These are phyloP conservation scores for Phasianus colchicus DNA, from an alignment of 2,113 vertebrate genomes.

Conservation along the genomic window DNA sequence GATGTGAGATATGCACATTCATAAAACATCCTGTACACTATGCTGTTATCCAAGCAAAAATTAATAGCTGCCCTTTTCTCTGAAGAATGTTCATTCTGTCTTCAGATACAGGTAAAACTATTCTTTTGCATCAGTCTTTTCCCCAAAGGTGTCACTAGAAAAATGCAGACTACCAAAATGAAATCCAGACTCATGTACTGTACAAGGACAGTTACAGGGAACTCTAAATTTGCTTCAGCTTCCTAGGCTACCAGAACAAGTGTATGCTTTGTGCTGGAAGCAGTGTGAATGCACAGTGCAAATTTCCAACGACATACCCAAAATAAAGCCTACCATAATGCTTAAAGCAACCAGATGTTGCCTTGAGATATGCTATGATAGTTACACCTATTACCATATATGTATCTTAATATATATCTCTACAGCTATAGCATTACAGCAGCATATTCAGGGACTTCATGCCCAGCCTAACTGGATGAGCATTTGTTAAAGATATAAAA, in stretches of 20 bases:
- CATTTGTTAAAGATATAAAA: background rate
- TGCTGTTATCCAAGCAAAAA: background rate
- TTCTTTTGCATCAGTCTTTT: background rate
- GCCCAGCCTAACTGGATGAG: background rate
- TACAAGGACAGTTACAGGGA: background rate
- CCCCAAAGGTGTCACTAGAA: background rate
- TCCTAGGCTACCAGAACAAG: background rate
- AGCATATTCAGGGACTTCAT: background rate
- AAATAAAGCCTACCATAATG: background rate
- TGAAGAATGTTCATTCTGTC: background rate
- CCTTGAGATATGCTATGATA: background rate
- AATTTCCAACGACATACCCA: accelerated
- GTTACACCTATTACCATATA: background rate
- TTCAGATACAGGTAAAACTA: background rate
- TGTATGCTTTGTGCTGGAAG: background rate
- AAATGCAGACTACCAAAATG: background rate
- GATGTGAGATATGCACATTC: background rate
- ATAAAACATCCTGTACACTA: background rate
- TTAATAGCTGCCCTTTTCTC: background rate
- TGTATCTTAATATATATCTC: background rate
- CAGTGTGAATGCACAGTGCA: background rate
- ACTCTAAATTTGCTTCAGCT: background rate
- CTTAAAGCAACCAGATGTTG: background rate
- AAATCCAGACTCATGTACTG: background rate
- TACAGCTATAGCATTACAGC: background rate